Base-by-base conservation (phyloP, 1,140 invertebrate species). In the Lepidurus couesii region DNA sequence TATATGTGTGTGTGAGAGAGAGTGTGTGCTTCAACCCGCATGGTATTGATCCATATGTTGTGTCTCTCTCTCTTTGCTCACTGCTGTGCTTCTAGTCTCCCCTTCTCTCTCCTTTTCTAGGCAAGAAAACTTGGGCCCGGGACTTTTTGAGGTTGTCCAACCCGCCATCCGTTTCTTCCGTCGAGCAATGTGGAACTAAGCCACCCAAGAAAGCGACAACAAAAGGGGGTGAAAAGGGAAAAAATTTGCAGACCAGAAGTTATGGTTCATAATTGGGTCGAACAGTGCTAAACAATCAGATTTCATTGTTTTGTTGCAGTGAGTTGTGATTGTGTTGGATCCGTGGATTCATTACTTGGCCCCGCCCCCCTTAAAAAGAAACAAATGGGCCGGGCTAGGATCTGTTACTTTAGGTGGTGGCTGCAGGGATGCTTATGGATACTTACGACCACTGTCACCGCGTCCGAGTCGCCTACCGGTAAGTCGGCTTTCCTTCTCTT, bases 1-100 rank as follows among this genome's bases (percentile, higher is more conserved):
- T 21, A 21, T 65, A 21, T 65, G 53, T 65, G 53, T 65, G 53
- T 65, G 45, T 2, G 45, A 11, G 16, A 11, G 16, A 11, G 21
- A 7, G 53, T 65, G 53, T 65, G 53, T 65, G 53, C 53, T 65
- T 65, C 53, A 65, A 65, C 53, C 53, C 53, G 53, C 53, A 65
- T 65, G 53, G 53, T 65, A 65, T 65, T 65, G 53, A 65, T 65
- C 53, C 53, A 65, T 65, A 65, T 65, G 53, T 65, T 65, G 53
- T 65, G 21, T 65, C 7, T 65, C 21, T 65, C 53, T 47, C 45
- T 47, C 53, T 65, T 21, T 21, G 53, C 21, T 65, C 13, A 13
- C 21, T 21, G 8, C 53, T 65, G 16, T 65, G 16, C 21, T 65
- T 65, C 53, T 65, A 13, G 16, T 65, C 21, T 21, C 21, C n/a